These are phyloP conservation scores for Hoplostethus mediterraneus DNA, from an alignment of 2,797 vertebrate genomes.

Conservation along the genomic window DNA sequence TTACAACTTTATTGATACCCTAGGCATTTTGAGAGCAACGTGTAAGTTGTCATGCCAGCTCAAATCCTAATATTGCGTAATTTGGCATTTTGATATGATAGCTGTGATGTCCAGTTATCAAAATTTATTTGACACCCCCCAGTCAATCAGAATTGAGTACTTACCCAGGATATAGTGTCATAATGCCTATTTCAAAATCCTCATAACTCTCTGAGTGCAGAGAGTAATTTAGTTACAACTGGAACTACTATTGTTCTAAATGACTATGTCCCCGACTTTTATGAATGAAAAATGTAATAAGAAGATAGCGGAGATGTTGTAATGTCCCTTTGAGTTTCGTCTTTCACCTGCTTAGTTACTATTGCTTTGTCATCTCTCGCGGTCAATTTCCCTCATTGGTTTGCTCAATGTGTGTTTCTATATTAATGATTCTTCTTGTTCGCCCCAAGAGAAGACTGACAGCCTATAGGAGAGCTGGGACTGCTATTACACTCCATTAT, in stretches of 20 bases:
- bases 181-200: slow-evolving; percentile 51
- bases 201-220: slow-evolving; percentile 34
- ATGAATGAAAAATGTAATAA: slow-evolving; percentile 22
- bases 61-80: slow-evolving; percentile 27
- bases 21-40: slow-evolving; percentile 13
- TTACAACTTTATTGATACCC: slow-evolving; percentile 6
- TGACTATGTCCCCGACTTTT: slow-evolving; percentile 49
- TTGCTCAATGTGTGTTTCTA: slow-evolving; percentile 13
- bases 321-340: slow-evolving; percentile 51
- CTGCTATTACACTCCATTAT: slow-evolving; percentile 70
- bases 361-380: slow-evolving; percentile 51
- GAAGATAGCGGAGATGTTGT: slow-evolving; percentile 12
- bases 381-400: slow-evolving; percentile 25
- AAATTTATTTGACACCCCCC: slow-evolving; percentile 46
- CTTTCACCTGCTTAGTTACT: slow-evolving; percentile 56
- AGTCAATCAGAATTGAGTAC: slow-evolving; percentile 42
- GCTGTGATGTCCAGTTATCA: slow-evolving; percentile 45
- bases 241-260: slow-evolving; percentile 47
- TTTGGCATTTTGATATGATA: slow-evolving; percentile 34
- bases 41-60: neutral
- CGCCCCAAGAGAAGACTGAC: slow-evolving; percentile 30
- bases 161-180: slow-evolving; percentile 35
- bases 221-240: slow-evolving; percentile 55
- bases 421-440: slow-evolving; percentile 58
- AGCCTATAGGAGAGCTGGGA: slow-evolving; percentile 50